Base-by-base conservation (phyloP, 2,113 vertebrate species). In the Phrynocephalus versicolor region DNA sequence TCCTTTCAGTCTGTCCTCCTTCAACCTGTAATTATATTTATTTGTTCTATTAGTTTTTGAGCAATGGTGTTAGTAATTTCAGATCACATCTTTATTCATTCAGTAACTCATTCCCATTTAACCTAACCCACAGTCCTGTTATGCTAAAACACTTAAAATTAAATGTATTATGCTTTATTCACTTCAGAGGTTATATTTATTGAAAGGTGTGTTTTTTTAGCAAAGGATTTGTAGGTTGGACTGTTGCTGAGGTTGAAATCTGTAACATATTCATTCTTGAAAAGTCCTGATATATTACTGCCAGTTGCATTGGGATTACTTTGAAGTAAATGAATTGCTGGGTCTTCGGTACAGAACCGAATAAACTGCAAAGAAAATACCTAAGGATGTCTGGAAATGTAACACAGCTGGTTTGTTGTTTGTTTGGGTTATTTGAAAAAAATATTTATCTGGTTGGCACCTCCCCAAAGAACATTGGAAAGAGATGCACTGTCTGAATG, bases 41-140 rank as follows among this genome's bases (percentile, higher is more conserved):
- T 74, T 77, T 69, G 45, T 69, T 77, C 83, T 73, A 84, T 84
- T 77, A 84, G 60, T 51, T 84, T 67, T 37, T 77, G n/a, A 73
- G 71, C 18, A 64, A 39, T 78, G 65, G 73, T 57, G 62, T 39
- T 15, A 77, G 74, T 77, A 84, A 84, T 84, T 77, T 77, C 57
- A 33, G 62, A 84, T 77, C 33, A 23, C 45, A 69, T 69, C 21
- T 30, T 77, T 76, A 57, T 78, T 77, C 73, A 70, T 45, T 84
- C 60, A 77, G 21, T 27, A 19, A 18, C 35, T 72, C 9, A 16
- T 41, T 67, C 72, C 41, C 62, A 37, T 58, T 69, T 69, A 84
- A 55, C 23, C 45, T 45, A 30, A 30, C 37, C 73, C 25, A 57
- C 83, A 78, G 25, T 10, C 57, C 83, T 21, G 73, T 37, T 51